Base-by-base conservation (phyloP, 2,888 invertebrate genomes). In the Formica aserva region DNA sequence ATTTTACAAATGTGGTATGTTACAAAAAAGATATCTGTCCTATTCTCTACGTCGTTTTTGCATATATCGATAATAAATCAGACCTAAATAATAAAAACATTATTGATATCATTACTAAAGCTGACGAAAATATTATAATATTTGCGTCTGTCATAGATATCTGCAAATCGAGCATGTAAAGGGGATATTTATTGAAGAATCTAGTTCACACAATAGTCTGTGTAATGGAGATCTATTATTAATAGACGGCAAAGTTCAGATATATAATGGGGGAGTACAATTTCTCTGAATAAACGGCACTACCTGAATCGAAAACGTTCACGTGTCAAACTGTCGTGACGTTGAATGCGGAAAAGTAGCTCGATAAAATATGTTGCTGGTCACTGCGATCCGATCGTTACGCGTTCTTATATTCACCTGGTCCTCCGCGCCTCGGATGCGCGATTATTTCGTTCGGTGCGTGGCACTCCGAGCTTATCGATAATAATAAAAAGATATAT, bases 221-320 rank as follows among this genome's bases (percentile, higher is more conserved):
- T 26, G 26, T 74, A 74, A 74, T 60, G 60, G n/a, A 41, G 13
- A 57, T 57, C 57, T 57, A 57, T 57, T 57, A 22, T 57, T 57
- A 57, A 9, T 22, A 11, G 22, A 57, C 22, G 60, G n/a, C 60
- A 18, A 74, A 60, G 41, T 60, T 74, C 38, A 41, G n/a, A 8
- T 41, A 60, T 48, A 22, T 6, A 32, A 52, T 52, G 8, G n/a
- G 8, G 3, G 22, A 35, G 22, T 32, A 35, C 11, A 18, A 3
- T 32, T 1, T n/a, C 41, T 45, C 52, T 52, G n/a, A 45, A 75
- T 29, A 9, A 26, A 22, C 15, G 0, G 18, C 15, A 18, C 13
- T 13, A 75, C 22, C 2, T 52, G 66, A 41, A 26, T 22, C 6
- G 15, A 32, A 52, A 66, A 38, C 13, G 15, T 18, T 32, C 62